phyloP scores from a whole-genome alignment of 2,797 vertebrate species.

The Adelosebastes latens region DNA sequence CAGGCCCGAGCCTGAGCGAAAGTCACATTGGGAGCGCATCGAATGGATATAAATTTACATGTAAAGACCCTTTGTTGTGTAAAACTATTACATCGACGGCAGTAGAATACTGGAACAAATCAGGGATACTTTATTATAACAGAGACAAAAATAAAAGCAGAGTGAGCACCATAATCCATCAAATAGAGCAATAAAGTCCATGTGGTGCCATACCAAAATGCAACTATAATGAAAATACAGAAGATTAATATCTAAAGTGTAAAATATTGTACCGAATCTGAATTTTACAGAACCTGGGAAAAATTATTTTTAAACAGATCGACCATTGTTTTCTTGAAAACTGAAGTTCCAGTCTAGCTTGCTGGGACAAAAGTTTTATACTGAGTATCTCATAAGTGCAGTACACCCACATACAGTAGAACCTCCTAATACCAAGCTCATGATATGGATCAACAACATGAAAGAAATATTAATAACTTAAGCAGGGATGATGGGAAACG shows the following conservation, averaged over 20 bases:
- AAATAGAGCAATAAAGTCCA: not conserved
- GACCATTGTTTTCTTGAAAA: not conserved
- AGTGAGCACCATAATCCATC: constrained; percentile 2
- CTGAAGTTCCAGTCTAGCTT: not conserved
- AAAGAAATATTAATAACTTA: constrained; percentile 32
- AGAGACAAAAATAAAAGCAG: not conserved
- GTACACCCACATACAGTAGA: constrained; percentile 1
- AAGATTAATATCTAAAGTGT: not conserved
- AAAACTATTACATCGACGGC: constrained; percentile 12
- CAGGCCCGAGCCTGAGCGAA: not conserved
- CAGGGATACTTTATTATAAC: not conserved
- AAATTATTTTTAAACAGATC: not conserved
- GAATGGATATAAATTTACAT: not conserved
- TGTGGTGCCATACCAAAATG: not conserved
- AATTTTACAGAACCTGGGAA: not conserved
- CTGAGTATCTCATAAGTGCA: not conserved
- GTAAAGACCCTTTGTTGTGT: constrained; percentile 30
- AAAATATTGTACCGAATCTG: not conserved
- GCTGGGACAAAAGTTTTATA: not conserved
- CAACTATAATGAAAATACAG: not conserved
- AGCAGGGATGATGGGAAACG: constrained; percentile 19
- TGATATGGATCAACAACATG: constrained; percentile 44
- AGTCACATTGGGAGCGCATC: not conserved
- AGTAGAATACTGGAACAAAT: constrained; percentile 9
- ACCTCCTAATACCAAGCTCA: constrained; percentile 32